Percentiles rank a stretch among this genome's conserved stretches.
Evolutionary conservation across 2,888 invertebrate species (phyloP).

Genomic region (Lamellibrachia satsuma): DNA sequence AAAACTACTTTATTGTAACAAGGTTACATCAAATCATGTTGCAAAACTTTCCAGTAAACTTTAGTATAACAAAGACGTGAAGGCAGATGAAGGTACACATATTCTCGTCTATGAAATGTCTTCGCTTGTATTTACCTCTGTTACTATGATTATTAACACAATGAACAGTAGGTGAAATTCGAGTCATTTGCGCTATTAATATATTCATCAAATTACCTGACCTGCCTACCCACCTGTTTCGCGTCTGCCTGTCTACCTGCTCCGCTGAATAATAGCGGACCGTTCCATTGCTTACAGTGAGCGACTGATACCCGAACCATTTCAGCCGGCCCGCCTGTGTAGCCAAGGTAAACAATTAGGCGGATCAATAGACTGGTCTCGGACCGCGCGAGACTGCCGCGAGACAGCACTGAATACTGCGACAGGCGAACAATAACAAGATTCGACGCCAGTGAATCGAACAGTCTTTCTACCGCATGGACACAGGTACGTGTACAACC

Average conservation of each 20-base stretch:
- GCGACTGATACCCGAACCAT: not conserved
- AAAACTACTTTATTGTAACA: not conserved
- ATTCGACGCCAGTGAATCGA: not conserved
- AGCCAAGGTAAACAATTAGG: not conserved
- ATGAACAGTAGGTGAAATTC: not conserved
- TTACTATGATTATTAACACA: not conserved
- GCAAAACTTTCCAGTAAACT: not conserved
- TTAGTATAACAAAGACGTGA: not conserved
- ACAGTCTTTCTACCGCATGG: not conserved
- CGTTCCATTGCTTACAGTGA: not conserved
- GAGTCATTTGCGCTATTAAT: not conserved
- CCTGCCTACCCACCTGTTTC: not conserved
- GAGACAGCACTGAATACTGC: not conserved
- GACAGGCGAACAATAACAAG: conserved; percentile 10
- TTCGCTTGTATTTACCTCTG: not conserved
- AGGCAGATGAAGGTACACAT: not conserved
- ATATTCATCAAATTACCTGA: not conserved
- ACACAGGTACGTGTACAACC: not conserved
- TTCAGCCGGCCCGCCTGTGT: not conserved
- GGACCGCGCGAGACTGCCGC: not conserved
- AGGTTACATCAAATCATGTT: not conserved
- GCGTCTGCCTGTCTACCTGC: not conserved
- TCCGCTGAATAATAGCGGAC: not conserved
- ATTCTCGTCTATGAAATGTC: not conserved
- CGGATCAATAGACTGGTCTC: not conserved